phyloP scores from a whole-genome alignment of 2,888 invertebrate species.

The Altica lythri region DNA sequence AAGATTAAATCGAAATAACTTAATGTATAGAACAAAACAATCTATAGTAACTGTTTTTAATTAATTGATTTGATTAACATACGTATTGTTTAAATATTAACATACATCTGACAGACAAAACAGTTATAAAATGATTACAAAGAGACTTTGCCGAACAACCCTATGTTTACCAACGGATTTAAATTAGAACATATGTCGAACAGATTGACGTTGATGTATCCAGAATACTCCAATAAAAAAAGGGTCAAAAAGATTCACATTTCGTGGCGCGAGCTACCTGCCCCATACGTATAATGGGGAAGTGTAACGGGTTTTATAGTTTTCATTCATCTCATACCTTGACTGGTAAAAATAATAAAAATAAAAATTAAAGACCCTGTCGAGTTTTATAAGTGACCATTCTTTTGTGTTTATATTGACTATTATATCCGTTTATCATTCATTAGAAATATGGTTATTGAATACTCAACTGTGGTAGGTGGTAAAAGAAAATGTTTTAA shows the following conservation, averaged over 20 bases:
- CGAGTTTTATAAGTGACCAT: slow-evolving; percentile 33
- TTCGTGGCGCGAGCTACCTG: slow-evolving; percentile 47
- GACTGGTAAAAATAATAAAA: slow-evolving; percentile 46
- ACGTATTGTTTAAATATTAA: too few species aligned
- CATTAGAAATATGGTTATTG: slow-evolving; percentile 31
- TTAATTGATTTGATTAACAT: too few species aligned
- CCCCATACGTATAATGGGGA: slow-evolving; percentile 46
- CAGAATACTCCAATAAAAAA: slow-evolving; percentile 26
- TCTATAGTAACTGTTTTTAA: too few species aligned
- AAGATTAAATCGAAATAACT: too few species aligned
- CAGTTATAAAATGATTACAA: slow-evolving; percentile 29
- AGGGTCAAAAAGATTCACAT: slow-evolving; percentile 31
- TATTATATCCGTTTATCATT: slow-evolving; percentile 32
- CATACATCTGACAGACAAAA: too few species aligned
- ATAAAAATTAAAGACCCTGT: slow-evolving; percentile 34
- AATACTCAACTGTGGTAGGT: slow-evolving; percentile 30
- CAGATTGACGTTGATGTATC: slow-evolving; percentile 37
- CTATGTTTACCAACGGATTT: slow-evolving; percentile 35
- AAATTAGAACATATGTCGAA: slow-evolving; percentile 46
- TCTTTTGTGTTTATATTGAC: slow-evolving; percentile 38
- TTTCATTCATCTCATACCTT: slow-evolving; percentile 46
- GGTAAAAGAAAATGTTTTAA: slow-evolving; percentile 5
- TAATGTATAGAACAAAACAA: too few species aligned
- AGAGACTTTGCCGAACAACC: slow-evolving; percentile 24
- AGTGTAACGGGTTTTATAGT: slow-evolving; percentile 50